Percentiles rank a stretch among this genome's conserved stretches.
These are phyloP conservation scores for Typhlichthys eigenmanni DNA, from an alignment of 2,797 vertebrate genomes.

Conservation along the genomic window DNA sequence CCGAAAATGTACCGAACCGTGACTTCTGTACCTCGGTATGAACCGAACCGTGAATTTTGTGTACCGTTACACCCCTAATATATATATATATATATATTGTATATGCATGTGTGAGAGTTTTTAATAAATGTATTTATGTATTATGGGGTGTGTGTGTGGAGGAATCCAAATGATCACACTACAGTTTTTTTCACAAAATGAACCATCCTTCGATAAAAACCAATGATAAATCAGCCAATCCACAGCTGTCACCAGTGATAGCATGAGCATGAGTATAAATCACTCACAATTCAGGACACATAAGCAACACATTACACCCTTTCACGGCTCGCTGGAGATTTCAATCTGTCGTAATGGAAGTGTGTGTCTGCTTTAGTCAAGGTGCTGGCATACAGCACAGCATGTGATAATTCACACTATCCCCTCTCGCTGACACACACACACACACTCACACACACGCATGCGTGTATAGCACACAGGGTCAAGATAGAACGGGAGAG, in stretches of 20 bases:
- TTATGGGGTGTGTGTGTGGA: too few relatives aligned
- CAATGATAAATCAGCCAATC: slow-evolving; percentile 14
- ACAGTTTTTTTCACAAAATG: neutral
- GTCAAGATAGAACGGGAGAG: slow-evolving; percentile 22
- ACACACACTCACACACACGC: neutral
- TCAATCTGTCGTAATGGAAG: slow-evolving; percentile 56
- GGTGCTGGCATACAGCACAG: slow-evolving; percentile 36
- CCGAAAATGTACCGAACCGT: too few relatives aligned
- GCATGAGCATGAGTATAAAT: slow-evolving; percentile 38
- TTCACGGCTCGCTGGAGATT: slow-evolving; percentile 55
- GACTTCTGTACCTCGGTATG: too few relatives aligned
- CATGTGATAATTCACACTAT: slow-evolving; percentile 17
- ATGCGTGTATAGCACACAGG: neutral
- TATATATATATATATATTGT: too few relatives aligned
- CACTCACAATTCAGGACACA: slow-evolving; percentile 40
- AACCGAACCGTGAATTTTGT: too few relatives aligned
- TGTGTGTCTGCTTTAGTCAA: slow-evolving; percentile 29
- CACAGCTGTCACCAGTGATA: slow-evolving; percentile 17
- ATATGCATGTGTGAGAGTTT: too few relatives aligned
- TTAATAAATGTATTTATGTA: too few relatives aligned
- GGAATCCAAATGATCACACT: neutral
- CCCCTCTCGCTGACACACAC: slow-evolving; percentile 20
- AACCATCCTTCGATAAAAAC: slow-evolving; percentile 16
- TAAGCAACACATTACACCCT: slow-evolving; percentile 44
- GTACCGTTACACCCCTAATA: too few relatives aligned